Evolutionary conservation across 2,888 invertebrate genomes (phyloP), one percentile per base, ranked within the genome.

Genomic region (Zonitis immaculata): DNA sequence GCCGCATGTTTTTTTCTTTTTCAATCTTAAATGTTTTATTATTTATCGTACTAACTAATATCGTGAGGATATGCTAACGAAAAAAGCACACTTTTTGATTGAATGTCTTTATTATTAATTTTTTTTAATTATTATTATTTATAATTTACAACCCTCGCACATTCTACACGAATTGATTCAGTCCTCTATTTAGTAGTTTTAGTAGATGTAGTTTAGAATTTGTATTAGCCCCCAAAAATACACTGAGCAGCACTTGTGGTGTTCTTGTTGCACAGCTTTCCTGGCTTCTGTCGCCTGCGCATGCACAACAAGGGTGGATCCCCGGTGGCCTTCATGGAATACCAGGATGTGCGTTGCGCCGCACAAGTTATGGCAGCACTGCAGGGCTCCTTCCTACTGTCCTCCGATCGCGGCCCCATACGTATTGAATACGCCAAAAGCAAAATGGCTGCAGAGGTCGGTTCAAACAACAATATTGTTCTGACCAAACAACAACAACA

Each of bases 341-440:
- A 93, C 83, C 87, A 88, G 82, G 93, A 92, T 81, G 85, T 95
- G 72, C 82, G 87, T 72, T 91, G 89, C 79, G 97, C 98, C 73
- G 85, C 90, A 75, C 87, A 90, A 73, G 96, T 95, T 72, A 87
- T 96, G 88, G 86, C 87, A 74, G 86, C 91, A 73, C 88, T 98
- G 72, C 96, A 98, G 80, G 97, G 97, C 77, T 92, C 93, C 78
- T 89, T 92, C 79, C 88, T 96, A 73, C 88, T 95, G 78, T 94
- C 95, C 78, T 95, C 95, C 66, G 93, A 93, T 76, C 91, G 96
- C 77, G 95, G 95, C 70, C 95, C 95, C 76, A 95, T 98, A 78
- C 89, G 96, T 78, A 95, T 98, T 79, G 97, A 98, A 84, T 98
- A 91, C 84, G 97, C 97, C 79, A 93, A 95, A 83, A 94, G 91